Base-by-base conservation (phyloP, 35 echinoderm and acorn worm species). In the Lytechinus variegatus region DNA sequence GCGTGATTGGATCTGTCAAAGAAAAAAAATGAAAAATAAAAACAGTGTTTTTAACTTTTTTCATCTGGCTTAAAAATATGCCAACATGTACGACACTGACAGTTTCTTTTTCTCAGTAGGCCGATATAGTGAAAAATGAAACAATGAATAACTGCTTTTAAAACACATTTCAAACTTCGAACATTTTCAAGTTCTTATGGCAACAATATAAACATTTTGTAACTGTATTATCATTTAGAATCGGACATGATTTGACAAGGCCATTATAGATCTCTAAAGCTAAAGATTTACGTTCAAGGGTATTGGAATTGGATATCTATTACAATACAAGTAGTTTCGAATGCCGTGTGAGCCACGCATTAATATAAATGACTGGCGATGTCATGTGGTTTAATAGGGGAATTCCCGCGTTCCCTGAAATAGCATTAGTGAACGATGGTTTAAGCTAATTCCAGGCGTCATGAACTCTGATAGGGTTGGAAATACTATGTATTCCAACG, bases 1-100 rank as follows among this genome's bases (percentile, higher is more conserved):
- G 97, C 97, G 94, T 98, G 97, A 24, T 92, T 95, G 86, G 94
- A 55, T 91, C 97, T 98, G 92, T 33, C 28, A 90, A 52, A 90
- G 52, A 44, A 90, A 90, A 3, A n/a, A 79, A 79, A 24, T 79
- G 3, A 79, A n/a, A 24, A 24, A 44, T 44, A 44, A 44, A 44
- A 44, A 44, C 33, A 44, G 2, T 44, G 33, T 44, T 44, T 44
- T 44, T 44, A 44, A 44, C 33, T 44, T 44, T 44, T 44, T 44
- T 44, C 33, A 44, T 44, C 33, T 44, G 33, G 33, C 33, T 44
- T 44, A 44, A 44, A 44, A 44, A 44, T 2, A 44, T 44, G 33
- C 33, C 33, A 44, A 44, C 57, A 60, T 10, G 57, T 60, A 60
- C 57, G 57, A 10, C 57, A 44, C 33, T 44, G 33, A 44, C 33